A percentile compares a stretch with the other conserved stretches of the same genome.
Conservation (phyloP, 1,140 invertebrate species). For the Drosophila prosaltans region DNA sequence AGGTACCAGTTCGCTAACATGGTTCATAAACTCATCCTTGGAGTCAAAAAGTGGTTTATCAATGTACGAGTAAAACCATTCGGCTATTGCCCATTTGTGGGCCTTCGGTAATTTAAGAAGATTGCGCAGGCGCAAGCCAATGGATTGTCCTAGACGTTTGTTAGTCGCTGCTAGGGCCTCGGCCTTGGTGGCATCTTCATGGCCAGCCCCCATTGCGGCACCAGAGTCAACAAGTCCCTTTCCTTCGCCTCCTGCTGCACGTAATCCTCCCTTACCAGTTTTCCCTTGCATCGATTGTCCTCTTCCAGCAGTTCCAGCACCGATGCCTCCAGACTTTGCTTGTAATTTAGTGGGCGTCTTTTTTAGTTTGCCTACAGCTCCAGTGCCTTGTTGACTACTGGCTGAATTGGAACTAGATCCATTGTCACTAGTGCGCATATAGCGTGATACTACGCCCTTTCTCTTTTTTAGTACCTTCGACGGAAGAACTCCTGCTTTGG, state of each 20-base stretch:
- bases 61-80: conserved; percentile 99
- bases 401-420: conserved; percentile 67
- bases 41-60: conserved; percentile 97
- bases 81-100: conserved; percentile 99
- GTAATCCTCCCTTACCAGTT: conserved; percentile 3
- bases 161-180: conserved; percentile 55
- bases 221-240: conserved; percentile 39
- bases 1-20: conserved; percentile 97
- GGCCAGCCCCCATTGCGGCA: conserved; percentile 34
- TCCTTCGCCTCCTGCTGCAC: not conserved
- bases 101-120: conserved; percentile 99
- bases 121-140: conserved; percentile 95
- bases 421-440: conserved; percentile 70
- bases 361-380: conserved; percentile 16
- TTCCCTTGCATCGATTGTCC: not conserved
- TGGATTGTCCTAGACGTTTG: conserved; percentile 90
- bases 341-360: conserved; percentile 38
- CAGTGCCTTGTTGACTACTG: conserved; percentile 20
- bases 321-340: not conserved
- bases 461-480: conserved; percentile 84
- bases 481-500: conserved; percentile 12
- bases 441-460: conserved; percentile 73
- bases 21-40: conserved; percentile 98
- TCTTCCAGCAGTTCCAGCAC: conserved; percentile 11
- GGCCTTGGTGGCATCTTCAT: conserved; percentile 44